phyloP scores from a whole-genome alignment of 1,140 invertebrate species.

The Conus betulinus region DNA sequence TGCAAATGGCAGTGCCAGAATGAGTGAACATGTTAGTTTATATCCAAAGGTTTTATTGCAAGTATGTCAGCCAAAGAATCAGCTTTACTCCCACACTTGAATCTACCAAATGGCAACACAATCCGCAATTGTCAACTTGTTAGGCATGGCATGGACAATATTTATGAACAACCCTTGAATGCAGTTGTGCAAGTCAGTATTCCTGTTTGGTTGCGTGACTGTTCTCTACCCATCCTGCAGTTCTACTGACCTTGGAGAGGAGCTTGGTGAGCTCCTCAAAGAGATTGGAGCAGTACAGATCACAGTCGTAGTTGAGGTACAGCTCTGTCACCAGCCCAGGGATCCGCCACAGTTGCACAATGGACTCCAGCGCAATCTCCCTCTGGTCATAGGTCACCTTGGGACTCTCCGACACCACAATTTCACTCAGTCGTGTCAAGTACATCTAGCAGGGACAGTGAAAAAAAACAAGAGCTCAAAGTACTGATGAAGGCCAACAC shows the following conservation, averaged over 20 bases:
- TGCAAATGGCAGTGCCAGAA: too few species aligned
- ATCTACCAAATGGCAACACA: too few species aligned
- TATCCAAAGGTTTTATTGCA: too few species aligned
- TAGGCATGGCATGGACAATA: too few species aligned
- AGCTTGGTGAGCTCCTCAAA: slow-evolving; percentile 98
- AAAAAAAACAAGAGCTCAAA: slow-evolving; percentile 19
- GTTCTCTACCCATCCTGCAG: too few species aligned
- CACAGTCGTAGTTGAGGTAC: slow-evolving; percentile 99
- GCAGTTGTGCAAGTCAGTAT: too few species aligned
- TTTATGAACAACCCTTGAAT: too few species aligned
- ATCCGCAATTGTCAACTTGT: too few species aligned
- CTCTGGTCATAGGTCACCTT: slow-evolving; percentile 89
- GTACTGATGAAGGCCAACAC: not conserved
- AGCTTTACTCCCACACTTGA: too few species aligned
- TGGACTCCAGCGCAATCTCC: slow-evolving; percentile 91
- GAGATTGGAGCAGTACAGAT: slow-evolving; percentile 95
- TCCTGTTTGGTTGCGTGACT: too few species aligned
- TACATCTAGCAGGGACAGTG: slow-evolving; percentile 66
- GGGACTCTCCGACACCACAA: slow-evolving; percentile 88
- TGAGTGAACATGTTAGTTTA: too few species aligned
- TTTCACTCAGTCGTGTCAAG: slow-evolving; percentile 90
- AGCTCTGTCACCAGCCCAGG: slow-evolving; percentile 88
- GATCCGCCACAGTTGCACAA: slow-evolving; percentile 90
- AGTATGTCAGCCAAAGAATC: too few species aligned
- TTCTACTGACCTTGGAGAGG: slow-evolving; percentile 85